A percentile compares a stretch with the other conserved stretches of the same genome.
These are phyloP conservation scores for Sphaerophoria taeniata DNA, from an alignment of 2,888 invertebrate species.

Conservation along the genomic window DNA sequence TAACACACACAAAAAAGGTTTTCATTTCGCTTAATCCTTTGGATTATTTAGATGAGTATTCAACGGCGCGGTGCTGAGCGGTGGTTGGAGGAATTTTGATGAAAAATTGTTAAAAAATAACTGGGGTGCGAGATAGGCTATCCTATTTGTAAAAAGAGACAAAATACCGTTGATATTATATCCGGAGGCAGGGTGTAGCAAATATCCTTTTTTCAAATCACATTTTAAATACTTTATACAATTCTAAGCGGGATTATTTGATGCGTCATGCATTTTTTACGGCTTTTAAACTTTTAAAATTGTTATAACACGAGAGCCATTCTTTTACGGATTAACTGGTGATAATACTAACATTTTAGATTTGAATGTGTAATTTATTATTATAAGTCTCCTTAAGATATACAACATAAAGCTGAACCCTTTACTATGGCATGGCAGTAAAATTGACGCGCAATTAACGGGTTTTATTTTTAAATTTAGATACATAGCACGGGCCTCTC, in stretches of 20 bases:
- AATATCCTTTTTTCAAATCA: slow-evolving; percentile 61
- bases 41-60: slow-evolving; percentile 65
- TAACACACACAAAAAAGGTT: slow-evolving; percentile 58
- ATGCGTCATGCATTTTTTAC: slow-evolving; percentile 52
- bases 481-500: too few species aligned
- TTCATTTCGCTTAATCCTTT: slow-evolving; percentile 68
- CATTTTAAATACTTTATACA: slow-evolving; percentile 67
- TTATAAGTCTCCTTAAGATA: too few species aligned
- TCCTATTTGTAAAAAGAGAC: slow-evolving; percentile 8
- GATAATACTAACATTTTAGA: too few species aligned
- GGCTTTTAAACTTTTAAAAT: background rate
- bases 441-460: too few species aligned
- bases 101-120: slow-evolving; percentile 17
- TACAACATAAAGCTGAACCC: too few species aligned
- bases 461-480: too few species aligned
- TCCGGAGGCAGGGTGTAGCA: slow-evolving; percentile 48
- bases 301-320: background rate
- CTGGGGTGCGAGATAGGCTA: slow-evolving; percentile 33
- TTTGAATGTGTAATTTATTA: too few species aligned
- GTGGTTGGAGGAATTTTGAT: slow-evolving; percentile 19
- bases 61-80: slow-evolving; percentile 34
- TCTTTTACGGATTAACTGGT: too few species aligned
- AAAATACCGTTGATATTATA: background rate
- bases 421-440: too few species aligned
- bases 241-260: slow-evolving; percentile 65